Evolutionary conservation across 92 coral and sea anemone species (phyloP).

Genomic region (Actinostola sp.): DNA sequence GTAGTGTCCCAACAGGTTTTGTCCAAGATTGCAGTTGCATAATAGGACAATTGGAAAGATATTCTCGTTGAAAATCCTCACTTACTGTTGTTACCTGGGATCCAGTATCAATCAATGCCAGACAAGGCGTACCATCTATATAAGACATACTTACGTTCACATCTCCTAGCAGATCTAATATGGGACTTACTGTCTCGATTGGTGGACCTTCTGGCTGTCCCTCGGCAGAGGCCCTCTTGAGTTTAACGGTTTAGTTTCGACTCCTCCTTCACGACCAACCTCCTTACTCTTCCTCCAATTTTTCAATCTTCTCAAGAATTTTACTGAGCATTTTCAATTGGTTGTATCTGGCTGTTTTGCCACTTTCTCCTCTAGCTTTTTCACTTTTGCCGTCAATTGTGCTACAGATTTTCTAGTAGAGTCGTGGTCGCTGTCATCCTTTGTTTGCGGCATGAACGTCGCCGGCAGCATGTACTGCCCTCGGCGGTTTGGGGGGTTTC

Average conservation of each 20-base stretch:
- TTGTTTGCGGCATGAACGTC: neutral
- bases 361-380: conserved; percentile 2
- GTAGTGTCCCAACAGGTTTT: too few relatives aligned
- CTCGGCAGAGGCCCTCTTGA: conserved; percentile 25
- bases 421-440: too few relatives aligned
- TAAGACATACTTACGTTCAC: conserved; percentile 42
- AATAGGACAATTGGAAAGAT: conserved; percentile 11
- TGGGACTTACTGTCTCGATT: neutral
- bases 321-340: neutral
- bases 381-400: neutral
- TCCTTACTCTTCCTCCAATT: neutral
- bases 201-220: conserved; percentile 16
- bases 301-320: neutral
- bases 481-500: neutral
- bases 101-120: conserved; percentile 53
- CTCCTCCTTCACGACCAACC: too few relatives aligned
- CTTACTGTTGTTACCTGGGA: conserved; percentile 47
- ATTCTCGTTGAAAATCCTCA: conserved; percentile 10
- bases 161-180: conserved; percentile 35
- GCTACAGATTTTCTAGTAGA: too few relatives aligned
- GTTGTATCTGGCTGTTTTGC: neutral
- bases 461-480: neutral
- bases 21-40: too few relatives aligned
- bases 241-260: conserved; percentile 46
- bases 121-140: conserved; percentile 34